Evolutionary conservation across 1,140 invertebrate species (phyloP).

Genomic region (Orchestia grillus): DNA sequence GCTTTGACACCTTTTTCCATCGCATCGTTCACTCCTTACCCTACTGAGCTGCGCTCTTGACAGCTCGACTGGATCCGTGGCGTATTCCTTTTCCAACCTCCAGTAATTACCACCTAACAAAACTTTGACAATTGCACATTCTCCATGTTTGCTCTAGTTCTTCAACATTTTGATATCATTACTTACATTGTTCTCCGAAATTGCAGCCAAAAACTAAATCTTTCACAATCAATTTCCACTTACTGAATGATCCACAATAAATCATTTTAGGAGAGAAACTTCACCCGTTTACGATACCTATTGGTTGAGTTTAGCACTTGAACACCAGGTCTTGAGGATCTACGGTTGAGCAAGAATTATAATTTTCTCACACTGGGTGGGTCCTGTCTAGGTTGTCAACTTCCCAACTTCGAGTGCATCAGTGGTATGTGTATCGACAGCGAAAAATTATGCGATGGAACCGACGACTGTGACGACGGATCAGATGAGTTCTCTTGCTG

Average conservation of each 20-base stretch:
- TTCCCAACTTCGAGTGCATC: conserved; percentile 69
- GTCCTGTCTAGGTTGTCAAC: conserved; percentile 59
- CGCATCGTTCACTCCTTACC: neutral
- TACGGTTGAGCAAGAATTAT: neutral
- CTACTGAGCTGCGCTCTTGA: neutral
- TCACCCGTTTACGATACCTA: neutral
- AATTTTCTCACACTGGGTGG: neutral
- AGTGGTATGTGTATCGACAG: conserved; percentile 69
- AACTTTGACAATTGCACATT: neutral
- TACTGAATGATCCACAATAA: neutral
- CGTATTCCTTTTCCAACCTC: neutral
- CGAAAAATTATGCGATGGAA: conserved; percentile 72
- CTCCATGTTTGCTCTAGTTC: neutral
- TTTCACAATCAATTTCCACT: neutral
- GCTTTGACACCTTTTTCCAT: neutral
- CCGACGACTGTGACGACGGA: conserved; percentile 74
- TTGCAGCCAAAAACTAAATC: neutral
- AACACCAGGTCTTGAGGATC: neutral
- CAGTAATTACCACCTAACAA: neutral
- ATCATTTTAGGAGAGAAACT: neutral
- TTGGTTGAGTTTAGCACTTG: neutral
- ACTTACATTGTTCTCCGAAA: neutral
- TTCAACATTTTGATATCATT: neutral
- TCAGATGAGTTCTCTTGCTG: conserved; percentile 72
- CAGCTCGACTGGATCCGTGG: neutral